These are phyloP conservation scores for Drosophila kohkoa DNA, from an alignment of 1,140 invertebrate genomes.

Conservation along the genomic window DNA sequence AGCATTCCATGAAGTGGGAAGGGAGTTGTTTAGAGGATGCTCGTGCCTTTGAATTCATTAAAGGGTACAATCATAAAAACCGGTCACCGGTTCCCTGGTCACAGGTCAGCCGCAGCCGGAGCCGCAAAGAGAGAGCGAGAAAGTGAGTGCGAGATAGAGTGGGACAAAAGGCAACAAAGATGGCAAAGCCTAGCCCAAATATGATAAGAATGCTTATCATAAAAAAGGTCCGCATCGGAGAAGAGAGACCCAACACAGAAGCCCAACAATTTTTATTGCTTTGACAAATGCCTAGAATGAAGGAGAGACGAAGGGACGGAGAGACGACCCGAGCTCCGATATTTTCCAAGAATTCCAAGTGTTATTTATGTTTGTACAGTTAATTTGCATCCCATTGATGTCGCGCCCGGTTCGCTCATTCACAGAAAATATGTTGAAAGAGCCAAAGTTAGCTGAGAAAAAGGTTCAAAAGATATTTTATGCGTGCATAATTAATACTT, in stretches of 20 bases:
- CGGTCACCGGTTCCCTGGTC: slow-evolving; percentile 15
- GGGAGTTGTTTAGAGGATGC: slow-evolving; percentile 14
- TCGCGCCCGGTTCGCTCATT: slow-evolving; percentile 56
- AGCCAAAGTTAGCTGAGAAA: slow-evolving; percentile 50
- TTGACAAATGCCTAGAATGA: slow-evolving; percentile 66
- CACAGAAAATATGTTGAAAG: slow-evolving; percentile 52
- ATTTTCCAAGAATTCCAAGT: slow-evolving; percentile 77
- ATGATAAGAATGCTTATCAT: slow-evolving; percentile 58
- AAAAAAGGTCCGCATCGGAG: slow-evolving; percentile 32
- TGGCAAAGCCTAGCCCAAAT: slow-evolving; percentile 20
- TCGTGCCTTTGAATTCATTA: slow-evolving; percentile 76
- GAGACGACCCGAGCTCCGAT: background rate
- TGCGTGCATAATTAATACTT: slow-evolving; percentile 83
- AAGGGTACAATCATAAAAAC: slow-evolving; percentile 58
- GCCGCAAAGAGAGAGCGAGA: background rate
- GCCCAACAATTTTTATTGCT: slow-evolving; percentile 79
- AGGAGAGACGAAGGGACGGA: background rate
- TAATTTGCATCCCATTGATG: slow-evolving; percentile 83
- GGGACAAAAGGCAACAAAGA: slow-evolving; percentile 39
- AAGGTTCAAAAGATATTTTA: slow-evolving; percentile 82
- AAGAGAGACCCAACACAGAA: slow-evolving; percentile 35
- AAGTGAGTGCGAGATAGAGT: slow-evolving; percentile 3
- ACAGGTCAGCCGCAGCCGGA: slow-evolving; percentile 1
- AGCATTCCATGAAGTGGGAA: slow-evolving; percentile 11
- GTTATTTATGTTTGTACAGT: slow-evolving; percentile 83